These are phyloP conservation scores for Palythoa grandiflora DNA, from an alignment of 92 coral and sea anemone genomes.

Conservation along the genomic window DNA sequence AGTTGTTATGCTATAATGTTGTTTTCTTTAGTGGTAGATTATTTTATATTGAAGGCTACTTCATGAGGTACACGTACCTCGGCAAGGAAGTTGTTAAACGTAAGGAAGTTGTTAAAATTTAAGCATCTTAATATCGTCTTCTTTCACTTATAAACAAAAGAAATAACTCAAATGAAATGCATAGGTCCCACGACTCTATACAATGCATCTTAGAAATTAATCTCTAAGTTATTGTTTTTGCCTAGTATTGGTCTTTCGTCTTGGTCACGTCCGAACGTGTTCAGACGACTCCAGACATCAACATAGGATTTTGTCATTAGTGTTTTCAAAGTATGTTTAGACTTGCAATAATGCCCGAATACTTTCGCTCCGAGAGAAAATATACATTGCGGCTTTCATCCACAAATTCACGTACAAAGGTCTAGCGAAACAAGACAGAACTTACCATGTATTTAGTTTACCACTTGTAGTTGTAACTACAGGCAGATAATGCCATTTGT, in stretches of 20 bases:
- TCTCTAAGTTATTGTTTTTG: not conserved
- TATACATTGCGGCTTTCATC: too few species aligned
- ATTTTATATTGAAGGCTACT: too few species aligned
- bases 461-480: too few species aligned
- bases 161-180: not conserved
- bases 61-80: not conserved
- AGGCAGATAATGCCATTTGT: too few species aligned
- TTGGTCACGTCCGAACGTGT: slow-evolving; percentile 12
- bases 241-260: slow-evolving; percentile 1
- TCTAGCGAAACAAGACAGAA: too few species aligned
- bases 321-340: too few species aligned
- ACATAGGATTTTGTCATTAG: too few species aligned
- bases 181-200: not conserved
- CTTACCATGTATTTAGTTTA: too few species aligned
- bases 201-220: not conserved
- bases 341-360: too few species aligned
- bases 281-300: not conserved
- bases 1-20: too few species aligned
- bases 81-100: not conserved
- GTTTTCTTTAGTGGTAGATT: too few species aligned
- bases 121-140: not conserved
- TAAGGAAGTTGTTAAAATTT: not conserved
- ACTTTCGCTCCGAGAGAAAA: too few species aligned
- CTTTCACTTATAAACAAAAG: not conserved
- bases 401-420: not conserved